Evolutionary conservation across 2,888 invertebrate genomes (phyloP), one percentile per base, ranked within the genome.

Genomic region (Pherbina coryleti): DNA sequence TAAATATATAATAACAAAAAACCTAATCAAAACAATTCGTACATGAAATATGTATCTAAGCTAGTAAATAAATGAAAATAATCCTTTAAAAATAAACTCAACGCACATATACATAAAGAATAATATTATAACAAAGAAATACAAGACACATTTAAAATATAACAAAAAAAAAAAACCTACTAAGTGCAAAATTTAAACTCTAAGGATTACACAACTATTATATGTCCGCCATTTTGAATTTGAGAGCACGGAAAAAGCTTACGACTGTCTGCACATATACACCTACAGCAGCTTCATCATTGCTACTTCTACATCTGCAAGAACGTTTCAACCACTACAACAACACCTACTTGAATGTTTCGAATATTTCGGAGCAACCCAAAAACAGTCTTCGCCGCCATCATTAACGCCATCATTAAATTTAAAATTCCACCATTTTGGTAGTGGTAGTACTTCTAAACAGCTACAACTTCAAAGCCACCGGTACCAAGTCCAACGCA

Each of bases 151-250:
- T n/a, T n/a, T 51, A 78, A 72, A 14, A 34, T 55, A 66, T 53
- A 70, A 64, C 4, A 22, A 17, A 60, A 22, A 8, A 22, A 2
- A 9, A 17, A 60, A 60, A 60, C 25, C 25, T 60, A 25, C 25
- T 17, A 60, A 22, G 28, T 28, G 44, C 28, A 60, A 71, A 72
- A 72, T 37, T 57, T 11, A 71, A 71, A 72, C 60, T 79, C 64
- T 49, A 81, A 83, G 83, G 81, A 84, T 84, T 84, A 84, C 83
- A 85, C 84, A 85, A 84, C 84, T 81, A 79, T 79, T 84, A 83
- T 81, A 85, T 84, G 84, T 85, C 84, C 84, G 86, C 86, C 86
- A 86, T 87, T 86, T 86, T 86, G 84, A 82, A 82, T 79, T 78
- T 77, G 73, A 79, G 22, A 71, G 70, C 69, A 76, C 74, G 80